Percentiles rank a stretch among this genome's conserved stretches.
These are phyloP conservation scores for Drosophila demipolita DNA, from an alignment of 2,888 invertebrate species.

Conservation along the genomic window DNA sequence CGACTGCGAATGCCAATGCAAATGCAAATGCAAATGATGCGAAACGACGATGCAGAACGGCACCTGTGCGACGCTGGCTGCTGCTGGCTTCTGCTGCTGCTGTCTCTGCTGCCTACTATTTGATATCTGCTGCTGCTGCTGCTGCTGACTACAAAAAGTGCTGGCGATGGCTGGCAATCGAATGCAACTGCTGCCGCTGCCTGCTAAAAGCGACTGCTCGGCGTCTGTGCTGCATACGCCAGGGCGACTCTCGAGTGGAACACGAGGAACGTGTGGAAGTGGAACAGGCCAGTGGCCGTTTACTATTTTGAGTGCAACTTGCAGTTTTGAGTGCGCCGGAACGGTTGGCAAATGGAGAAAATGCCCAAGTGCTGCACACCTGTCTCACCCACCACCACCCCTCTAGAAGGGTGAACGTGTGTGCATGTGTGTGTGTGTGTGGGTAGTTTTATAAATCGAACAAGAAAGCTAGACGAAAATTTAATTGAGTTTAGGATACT, in stretches of 20 bases:
- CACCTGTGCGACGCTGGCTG: conserved; percentile 15
- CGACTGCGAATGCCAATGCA: conserved; percentile 38
- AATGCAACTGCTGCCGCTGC: conserved; percentile 72
- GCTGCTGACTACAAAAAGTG: conserved; percentile 11
- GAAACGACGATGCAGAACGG: conserved; percentile 37
- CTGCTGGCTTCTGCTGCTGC: conserved; percentile 4
- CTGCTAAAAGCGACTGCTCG: conserved; percentile 65
- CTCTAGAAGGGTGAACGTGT: background rate
- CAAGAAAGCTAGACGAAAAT: conserved; percentile 51
- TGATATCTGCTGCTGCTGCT: conserved; percentile 11
- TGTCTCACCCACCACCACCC: conserved; percentile 1
- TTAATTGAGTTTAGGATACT: conserved; percentile 65
- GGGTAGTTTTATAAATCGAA: conserved; percentile 21
- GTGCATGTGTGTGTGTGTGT: background rate
- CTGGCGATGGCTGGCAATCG: conserved; percentile 55
- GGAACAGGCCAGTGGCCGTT: conserved; percentile 33
- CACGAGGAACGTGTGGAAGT: conserved; percentile 42
- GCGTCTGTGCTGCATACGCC: conserved; percentile 48
- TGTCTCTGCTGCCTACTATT: conserved; percentile 11
- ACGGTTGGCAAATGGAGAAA: conserved; percentile 9
- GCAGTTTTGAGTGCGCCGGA: conserved; percentile 45
- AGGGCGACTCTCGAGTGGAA: conserved; percentile 37
- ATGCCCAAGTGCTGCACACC: conserved; percentile 27
- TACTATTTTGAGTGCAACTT: conserved; percentile 51
- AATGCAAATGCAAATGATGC: conserved; percentile 27